These are phyloP conservation scores for Fistularia commersonii DNA, from an alignment of 2,797 vertebrate genomes.

Conservation along the genomic window DNA sequence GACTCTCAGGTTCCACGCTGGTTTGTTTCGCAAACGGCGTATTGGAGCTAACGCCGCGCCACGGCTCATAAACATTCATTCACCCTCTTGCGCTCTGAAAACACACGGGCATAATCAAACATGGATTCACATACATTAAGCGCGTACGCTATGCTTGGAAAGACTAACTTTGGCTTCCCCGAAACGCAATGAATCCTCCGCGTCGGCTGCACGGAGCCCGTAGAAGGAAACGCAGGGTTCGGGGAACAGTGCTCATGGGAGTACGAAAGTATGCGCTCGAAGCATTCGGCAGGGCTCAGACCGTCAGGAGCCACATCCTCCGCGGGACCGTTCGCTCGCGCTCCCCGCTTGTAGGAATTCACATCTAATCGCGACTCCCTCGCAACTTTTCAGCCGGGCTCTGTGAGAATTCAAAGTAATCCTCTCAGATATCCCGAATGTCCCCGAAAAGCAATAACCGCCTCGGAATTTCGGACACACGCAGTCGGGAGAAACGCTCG, in stretches of 20 bases:
- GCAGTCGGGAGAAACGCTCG: constrained; percentile 12
- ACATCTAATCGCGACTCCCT: constrained; percentile 39
- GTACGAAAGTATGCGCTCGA: constrained; percentile 66
- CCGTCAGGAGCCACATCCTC: constrained; percentile 58
- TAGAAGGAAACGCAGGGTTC: constrained; percentile 61
- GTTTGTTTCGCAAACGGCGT: constrained; percentile 49
- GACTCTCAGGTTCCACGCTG: constrained; percentile 51
- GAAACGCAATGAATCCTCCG: constrained; percentile 48
- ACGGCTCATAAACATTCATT: constrained; percentile 17
- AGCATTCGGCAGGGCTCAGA: constrained; percentile 54
- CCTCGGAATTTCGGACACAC: constrained; percentile 31
- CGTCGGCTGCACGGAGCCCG: constrained; percentile 42
- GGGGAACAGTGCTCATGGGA: constrained; percentile 62
- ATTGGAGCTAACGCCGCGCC: constrained; percentile 25
- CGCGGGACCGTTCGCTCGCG: constrained; percentile 33
- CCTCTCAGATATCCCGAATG: constrained; percentile 22
- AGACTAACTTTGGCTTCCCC: constrained; percentile 48
- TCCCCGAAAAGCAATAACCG: constrained; percentile 25
- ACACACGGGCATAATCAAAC: constrained; percentile 13
- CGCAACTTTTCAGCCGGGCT: constrained; percentile 15
- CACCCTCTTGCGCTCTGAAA: constrained; percentile 15
- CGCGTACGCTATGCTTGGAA: constrained; percentile 43
- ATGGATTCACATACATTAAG: neutral
- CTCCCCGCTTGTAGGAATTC: constrained; percentile 52
- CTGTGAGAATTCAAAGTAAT: constrained; percentile 26